phyloP scores from a whole-genome alignment of 2,888 invertebrate species.

The Cosmopolites sordidus region DNA sequence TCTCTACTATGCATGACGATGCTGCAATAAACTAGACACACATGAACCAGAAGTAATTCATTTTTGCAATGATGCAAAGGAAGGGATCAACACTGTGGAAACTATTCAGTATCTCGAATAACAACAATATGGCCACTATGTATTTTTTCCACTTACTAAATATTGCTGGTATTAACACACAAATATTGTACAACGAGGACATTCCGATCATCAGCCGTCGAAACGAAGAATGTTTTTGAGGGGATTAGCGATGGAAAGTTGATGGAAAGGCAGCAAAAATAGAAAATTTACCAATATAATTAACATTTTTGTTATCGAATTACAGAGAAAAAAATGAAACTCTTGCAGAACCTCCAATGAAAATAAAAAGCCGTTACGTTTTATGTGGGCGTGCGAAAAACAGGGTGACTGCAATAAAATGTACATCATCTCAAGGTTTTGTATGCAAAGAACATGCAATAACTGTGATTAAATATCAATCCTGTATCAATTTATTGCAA shows the following conservation, averaged over 20 bases:
- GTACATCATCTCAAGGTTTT: neutral
- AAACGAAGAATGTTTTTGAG: too few relatives aligned
- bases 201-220: neutral
- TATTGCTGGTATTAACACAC: too few relatives aligned
- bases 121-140: neutral
- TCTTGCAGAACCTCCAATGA: neutral
- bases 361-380: neutral
- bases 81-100: slow-evolving; percentile 34
- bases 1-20: neutral
- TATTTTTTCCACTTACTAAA: too few relatives aligned
- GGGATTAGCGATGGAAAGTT: neutral
- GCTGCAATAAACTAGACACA: slow-evolving; percentile 15
- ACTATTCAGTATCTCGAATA: slow-evolving; percentile 23
- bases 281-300: neutral
- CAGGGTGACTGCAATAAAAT: neutral
- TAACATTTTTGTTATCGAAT: neutral
- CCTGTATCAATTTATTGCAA: too few relatives aligned
- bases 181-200: neutral
- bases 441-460: too few relatives aligned
- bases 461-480: too few relatives aligned
- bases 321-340: neutral
- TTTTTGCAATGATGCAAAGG: too few relatives aligned
- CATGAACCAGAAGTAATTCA: slow-evolving; percentile 24
- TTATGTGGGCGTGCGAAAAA: too few relatives aligned
- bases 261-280: neutral